These are phyloP conservation scores for Pocillopora verrucosa DNA, from an alignment of 64 coral and sea anemone genomes.

Conservation along the genomic window DNA sequence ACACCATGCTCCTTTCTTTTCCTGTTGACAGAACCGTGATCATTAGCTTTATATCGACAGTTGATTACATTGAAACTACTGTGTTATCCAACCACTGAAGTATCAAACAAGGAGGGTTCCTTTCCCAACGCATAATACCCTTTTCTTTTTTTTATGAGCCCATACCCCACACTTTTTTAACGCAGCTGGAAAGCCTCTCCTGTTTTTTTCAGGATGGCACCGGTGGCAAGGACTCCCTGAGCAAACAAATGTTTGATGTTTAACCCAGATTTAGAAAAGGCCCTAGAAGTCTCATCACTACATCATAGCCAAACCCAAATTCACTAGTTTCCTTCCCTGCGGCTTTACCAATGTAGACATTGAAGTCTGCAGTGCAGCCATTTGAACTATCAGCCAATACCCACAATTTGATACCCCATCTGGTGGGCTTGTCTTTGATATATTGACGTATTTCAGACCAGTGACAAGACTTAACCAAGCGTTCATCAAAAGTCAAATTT, in stretches of 20 bases:
- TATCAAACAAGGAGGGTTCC: slow-evolving; percentile 30
- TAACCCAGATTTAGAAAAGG: slow-evolving; percentile 32
- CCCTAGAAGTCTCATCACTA: too few species aligned
- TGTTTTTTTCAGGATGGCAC: slow-evolving; percentile 4
- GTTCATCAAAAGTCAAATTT: slow-evolving; percentile 19
- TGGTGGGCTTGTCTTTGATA: too few species aligned
- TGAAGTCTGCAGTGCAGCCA: too few species aligned
- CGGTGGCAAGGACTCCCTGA: too few species aligned
- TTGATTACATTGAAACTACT: neutral
- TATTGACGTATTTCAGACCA: slow-evolving; percentile 51
- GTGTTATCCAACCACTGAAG: slow-evolving; percentile 31
- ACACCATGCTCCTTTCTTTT: neutral
- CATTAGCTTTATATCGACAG: neutral
- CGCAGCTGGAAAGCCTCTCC: slow-evolving; percentile 12
- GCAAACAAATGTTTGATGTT: slow-evolving; percentile 19
- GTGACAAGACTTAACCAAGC: slow-evolving; percentile 41
- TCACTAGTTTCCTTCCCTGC: neutral
- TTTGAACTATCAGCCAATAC: too few species aligned
- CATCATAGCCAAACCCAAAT: too few species aligned
- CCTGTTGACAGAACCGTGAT: neutral
- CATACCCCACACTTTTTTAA: slow-evolving; percentile 30
- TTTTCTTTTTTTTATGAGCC: slow-evolving; percentile 15
- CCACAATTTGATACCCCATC: too few species aligned
- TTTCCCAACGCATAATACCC: slow-evolving; percentile 52
- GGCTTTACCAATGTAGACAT: too few species aligned